phyloP scores from a whole-genome alignment of 2,888 invertebrate genomes.

The Scaptomyza caliginosa region DNA sequence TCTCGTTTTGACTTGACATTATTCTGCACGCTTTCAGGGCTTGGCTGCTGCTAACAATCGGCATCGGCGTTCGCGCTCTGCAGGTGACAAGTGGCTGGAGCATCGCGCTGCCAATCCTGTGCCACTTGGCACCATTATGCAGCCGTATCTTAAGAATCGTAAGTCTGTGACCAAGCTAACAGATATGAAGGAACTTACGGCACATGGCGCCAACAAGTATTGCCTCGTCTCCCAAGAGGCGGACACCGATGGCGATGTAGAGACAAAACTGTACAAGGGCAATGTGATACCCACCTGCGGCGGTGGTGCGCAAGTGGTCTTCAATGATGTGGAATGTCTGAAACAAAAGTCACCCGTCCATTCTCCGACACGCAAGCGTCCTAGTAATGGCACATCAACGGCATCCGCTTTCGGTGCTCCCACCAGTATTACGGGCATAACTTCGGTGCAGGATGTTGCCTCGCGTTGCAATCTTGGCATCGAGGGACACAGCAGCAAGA shows the following conservation, averaged over 20 bases:
- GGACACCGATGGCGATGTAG: constrained; percentile 95
- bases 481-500: constrained; percentile 83
- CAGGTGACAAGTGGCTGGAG: constrained; percentile 92
- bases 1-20: background rate
- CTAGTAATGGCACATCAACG: constrained; percentile 73
- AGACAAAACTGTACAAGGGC: constrained; percentile 96
- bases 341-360: constrained; percentile 91
- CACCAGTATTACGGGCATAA: constrained; percentile 60
- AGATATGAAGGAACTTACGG: constrained; percentile 90
- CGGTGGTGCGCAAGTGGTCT: constrained; percentile 97
- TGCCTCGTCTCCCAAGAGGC: constrained; percentile 96
- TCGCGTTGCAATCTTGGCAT: constrained; percentile 83
- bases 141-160: constrained; percentile 92
- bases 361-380: constrained; percentile 84
- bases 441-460: constrained; percentile 78
- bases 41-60: constrained; percentile 89
- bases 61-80: constrained; percentile 92
- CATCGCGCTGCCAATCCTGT: constrained; percentile 92
- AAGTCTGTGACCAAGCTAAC: constrained; percentile 93
- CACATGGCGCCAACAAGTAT: constrained; percentile 91
- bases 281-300: constrained; percentile 96
- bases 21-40: constrained; percentile 84
- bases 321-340: constrained; percentile 96
- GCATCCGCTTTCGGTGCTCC: constrained; percentile 62
- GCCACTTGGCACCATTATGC: constrained; percentile 94